Evolutionary conservation across 2,113 vertebrate genomes (phyloP).

Genomic region (Cyprinodon brontotheroides): DNA sequence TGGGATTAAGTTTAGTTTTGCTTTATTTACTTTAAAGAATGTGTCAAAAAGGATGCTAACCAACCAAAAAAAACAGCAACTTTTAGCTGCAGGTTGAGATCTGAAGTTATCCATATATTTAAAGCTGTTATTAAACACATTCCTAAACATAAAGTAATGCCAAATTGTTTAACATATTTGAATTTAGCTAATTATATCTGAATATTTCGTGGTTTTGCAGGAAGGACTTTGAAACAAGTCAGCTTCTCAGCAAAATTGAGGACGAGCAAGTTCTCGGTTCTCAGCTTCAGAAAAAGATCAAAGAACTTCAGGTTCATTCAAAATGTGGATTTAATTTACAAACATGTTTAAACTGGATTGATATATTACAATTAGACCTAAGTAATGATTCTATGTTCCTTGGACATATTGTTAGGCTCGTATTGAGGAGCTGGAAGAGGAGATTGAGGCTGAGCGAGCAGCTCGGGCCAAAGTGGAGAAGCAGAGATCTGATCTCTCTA

Average conservation of each 20-base stretch:
- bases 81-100: no score
- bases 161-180: background rate
- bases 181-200: no score
- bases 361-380: background rate
- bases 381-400: background rate
- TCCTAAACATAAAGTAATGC: background rate
- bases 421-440: constrained; percentile 86
- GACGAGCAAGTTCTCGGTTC: constrained; percentile 80
- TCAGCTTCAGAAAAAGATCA: constrained; percentile 88
- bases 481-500: constrained; percentile 84
- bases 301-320: constrained; percentile 83
- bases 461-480: constrained; percentile 88
- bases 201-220: constrained; percentile 54
- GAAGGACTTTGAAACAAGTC: constrained; percentile 87
- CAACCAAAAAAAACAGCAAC: background rate
- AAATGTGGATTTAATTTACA: background rate
- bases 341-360: background rate
- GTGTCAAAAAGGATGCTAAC: background rate
- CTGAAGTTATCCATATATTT: background rate
- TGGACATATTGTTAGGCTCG: constrained; percentile 59
- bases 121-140: background rate
- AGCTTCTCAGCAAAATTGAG: constrained; percentile 85
- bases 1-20: constrained; percentile 1
- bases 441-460: constrained; percentile 88
- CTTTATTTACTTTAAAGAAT: background rate